These are phyloP conservation scores for Bucorvus abyssinicus DNA, from an alignment of 2,797 vertebrate genomes.

Conservation along the genomic window DNA sequence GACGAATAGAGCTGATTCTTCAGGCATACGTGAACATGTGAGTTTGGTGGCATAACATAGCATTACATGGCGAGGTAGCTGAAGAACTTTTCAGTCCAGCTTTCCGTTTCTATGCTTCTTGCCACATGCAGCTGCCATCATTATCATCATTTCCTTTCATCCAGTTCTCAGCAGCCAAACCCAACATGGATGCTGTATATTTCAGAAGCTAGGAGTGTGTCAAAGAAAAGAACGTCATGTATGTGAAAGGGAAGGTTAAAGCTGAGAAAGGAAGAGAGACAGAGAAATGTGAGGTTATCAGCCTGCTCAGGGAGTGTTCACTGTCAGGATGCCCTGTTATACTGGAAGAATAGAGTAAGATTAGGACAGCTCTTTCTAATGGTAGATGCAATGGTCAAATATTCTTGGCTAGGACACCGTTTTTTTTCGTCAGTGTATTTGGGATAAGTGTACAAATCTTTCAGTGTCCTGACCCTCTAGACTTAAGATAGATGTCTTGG, in stretches of 20 bases:
- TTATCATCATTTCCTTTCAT: background rate
- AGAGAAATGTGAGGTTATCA: background rate
- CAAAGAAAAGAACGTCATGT: background rate
- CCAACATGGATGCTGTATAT: background rate
- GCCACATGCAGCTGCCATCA: background rate
- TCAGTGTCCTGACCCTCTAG: background rate
- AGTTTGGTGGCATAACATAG: background rate
- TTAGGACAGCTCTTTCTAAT: background rate
- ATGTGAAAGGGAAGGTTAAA: background rate
- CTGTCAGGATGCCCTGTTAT: background rate
- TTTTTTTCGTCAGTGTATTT: background rate
- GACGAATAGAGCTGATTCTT: background rate
- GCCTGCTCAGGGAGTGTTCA: background rate
- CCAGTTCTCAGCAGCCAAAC: background rate
- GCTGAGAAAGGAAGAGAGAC: background rate
- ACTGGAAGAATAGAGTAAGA: background rate
- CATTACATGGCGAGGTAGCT: background rate
- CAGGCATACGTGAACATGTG: background rate
- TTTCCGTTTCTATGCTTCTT: background rate
- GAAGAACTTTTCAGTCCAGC: background rate
- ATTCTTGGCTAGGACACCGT: background rate
- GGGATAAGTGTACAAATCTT: background rate
- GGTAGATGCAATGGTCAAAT: background rate
- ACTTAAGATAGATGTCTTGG: background rate
- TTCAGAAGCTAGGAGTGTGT: background rate